phyloP scores from a whole-genome alignment of 2,888 invertebrate species.

The Chymomyza procnemis region DNA sequence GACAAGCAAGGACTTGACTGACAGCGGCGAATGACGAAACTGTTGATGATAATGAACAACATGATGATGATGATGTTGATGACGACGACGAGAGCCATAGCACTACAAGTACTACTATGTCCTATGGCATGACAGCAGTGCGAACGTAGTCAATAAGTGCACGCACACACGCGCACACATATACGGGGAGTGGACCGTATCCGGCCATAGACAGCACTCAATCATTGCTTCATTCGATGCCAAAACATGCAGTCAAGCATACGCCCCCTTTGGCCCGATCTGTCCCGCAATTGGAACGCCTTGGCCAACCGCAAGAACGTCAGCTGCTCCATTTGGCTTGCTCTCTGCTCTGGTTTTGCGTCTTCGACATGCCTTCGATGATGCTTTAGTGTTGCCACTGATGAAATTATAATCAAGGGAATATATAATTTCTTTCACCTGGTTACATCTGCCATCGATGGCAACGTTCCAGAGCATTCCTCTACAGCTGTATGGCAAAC shows the following conservation, averaged over 20 bases:
- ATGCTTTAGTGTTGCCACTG: slow-evolving; percentile 71
- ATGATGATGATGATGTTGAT: not conserved
- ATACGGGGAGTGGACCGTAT: slow-evolving; percentile 32
- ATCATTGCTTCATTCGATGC: slow-evolving; percentile 48
- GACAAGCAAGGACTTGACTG: slow-evolving; percentile 38
- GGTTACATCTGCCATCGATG: slow-evolving; percentile 54
- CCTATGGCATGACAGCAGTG: slow-evolving; percentile 21
- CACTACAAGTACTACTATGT: not conserved
- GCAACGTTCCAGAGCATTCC: not conserved
- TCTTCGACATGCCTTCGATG: slow-evolving; percentile 63
- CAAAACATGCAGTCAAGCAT: slow-evolving; percentile 19
- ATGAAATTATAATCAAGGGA: slow-evolving; percentile 78
- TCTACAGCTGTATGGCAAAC: slow-evolving; percentile 20
- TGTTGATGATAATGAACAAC: not conserved
- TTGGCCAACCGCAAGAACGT: slow-evolving; percentile 52
- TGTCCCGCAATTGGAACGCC: not conserved
- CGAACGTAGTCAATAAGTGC: slow-evolving; percentile 57
- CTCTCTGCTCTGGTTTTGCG: slow-evolving; percentile 30
- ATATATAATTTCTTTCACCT: slow-evolving; percentile 76
- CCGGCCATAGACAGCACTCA: slow-evolving; percentile 54
- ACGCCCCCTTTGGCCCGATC: slow-evolving; percentile 11
- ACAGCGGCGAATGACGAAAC: slow-evolving; percentile 6
- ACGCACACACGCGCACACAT: slow-evolving; percentile 41
- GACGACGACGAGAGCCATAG: not conserved
- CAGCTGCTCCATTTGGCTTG: slow-evolving; percentile 7